Base-by-base conservation (phyloP, 1,140 invertebrate genomes). In the Atopsyche davidsoni region DNA sequence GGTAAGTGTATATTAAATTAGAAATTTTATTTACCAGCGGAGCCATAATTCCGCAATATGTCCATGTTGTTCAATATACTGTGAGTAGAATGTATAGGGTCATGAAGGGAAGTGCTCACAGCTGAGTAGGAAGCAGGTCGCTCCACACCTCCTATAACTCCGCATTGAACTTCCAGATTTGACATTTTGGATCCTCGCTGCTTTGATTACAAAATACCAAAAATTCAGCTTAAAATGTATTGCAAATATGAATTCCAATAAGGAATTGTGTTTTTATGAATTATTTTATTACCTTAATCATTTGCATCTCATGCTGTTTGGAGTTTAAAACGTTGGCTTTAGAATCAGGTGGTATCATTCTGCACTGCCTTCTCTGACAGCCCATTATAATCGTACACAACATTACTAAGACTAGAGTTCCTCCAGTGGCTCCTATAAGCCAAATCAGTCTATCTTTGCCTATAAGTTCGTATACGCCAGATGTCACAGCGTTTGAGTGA, bases 1-100 rank as follows among this genome's bases (percentile, higher is more conserved):
- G 13, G 9, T 22, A 46, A 23, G 13, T 31, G 6, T 23, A 23
- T 36, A 7, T 31, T 7, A 14, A 17, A n/a, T n/a, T n/a, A n/a
- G n/a, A n/a, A n/a, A n/a, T n/a, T n/a, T n/a, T n/a, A 36, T 4
- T 32, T 53, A 57, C 68, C 88, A 24, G 87, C 88, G 50, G 87
- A 90, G 23, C 88, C 88, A 66, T 92, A 92, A 63, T 86, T 91
- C 34, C 87, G 72, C 32, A 91, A 72, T n/a, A 86, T 88, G 67
- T 93, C 89, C 62, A 92, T 76, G 68, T 90, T 91, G 73, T 92
- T 92, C 3, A 57, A 43, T 10, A 53, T 77, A 40, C 81, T 80
- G 23, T 79, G 76, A 14, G 82, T 78, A 59, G 84, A 44, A 78
- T 76, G 75, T 10, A 77, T 71, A 59, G 76, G 76, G 46, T 83